These are phyloP conservation scores for Lasioglossum lativentre DNA, from an alignment of 2,888 invertebrate species.

Conservation along the genomic window DNA sequence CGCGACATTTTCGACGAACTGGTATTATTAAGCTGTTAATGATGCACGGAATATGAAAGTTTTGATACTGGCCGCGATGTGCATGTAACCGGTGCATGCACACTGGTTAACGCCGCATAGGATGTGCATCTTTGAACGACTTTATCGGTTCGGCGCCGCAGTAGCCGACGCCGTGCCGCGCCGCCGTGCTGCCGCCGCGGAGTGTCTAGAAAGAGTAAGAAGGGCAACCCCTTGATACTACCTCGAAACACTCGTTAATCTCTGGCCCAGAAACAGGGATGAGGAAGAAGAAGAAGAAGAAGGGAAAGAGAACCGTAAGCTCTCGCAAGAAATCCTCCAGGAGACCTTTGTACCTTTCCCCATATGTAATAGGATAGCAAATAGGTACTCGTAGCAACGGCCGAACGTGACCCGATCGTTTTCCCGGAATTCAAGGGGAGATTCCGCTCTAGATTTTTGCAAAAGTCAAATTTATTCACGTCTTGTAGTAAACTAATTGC, in stretches of 20 bases:
- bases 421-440: constrained; percentile 53
- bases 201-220: constrained; percentile 51
- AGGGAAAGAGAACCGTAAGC: constrained; percentile 54
- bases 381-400: constrained; percentile 35
- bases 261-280: constrained; percentile 39
- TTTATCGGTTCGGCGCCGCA: constrained; percentile 63
- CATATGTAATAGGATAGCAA: constrained; percentile 49
- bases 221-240: constrained; percentile 49
- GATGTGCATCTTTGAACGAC: constrained; percentile 59
- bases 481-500: too few relatives aligned
- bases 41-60: background rate
- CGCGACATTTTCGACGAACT: background rate
- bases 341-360: constrained; percentile 58
- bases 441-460: constrained; percentile 34
- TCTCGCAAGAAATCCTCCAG: constrained; percentile 62
- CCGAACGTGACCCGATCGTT: constrained; percentile 65
- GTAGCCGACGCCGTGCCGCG: constrained; percentile 48
- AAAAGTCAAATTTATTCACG: background rate
- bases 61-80: constrained; percentile 25
- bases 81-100: background rate
- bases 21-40: background rate
- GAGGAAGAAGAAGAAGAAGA: constrained; percentile 22
- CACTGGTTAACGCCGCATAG: constrained; percentile 28
- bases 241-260: constrained; percentile 71
- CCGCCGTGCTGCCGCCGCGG: constrained; percentile 52